Conservation (phyloP, 2,888 invertebrate species). For the Hyposoter didymator region DNA sequence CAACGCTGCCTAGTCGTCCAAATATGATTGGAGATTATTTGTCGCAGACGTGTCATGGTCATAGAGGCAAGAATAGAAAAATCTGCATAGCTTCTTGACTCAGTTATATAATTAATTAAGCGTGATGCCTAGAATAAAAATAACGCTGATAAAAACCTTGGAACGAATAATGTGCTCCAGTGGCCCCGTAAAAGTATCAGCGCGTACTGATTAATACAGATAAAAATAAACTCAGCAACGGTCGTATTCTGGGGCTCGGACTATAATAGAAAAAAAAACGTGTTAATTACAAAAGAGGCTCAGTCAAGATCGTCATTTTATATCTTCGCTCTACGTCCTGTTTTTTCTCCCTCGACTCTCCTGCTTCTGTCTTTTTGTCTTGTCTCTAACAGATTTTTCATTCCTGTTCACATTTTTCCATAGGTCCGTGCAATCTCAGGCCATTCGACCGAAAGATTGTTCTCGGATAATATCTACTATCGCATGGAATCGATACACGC, state of each 20-base stretch:
- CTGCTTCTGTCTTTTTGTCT: neutral
- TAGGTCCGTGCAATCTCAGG: neutral
- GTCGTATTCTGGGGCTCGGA: neutral
- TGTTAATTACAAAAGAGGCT: slow-evolving; percentile 5
- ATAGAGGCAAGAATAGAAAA: neutral
- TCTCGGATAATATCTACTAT: slow-evolving; percentile 14
- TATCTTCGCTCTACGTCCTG: neutral
- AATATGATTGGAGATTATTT: slow-evolving; percentile 40
- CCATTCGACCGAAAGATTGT: slow-evolving; percentile 18
- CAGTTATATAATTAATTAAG: slow-evolving; percentile 41
- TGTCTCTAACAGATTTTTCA: slow-evolving; percentile 18
- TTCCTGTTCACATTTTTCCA: slow-evolving; percentile 28
- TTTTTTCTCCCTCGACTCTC: neutral
- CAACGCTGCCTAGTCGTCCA: slow-evolving; percentile 38
- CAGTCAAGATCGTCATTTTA: slow-evolving; percentile 15
- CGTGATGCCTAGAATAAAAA: slow-evolving; percentile 17
- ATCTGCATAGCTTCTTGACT: slow-evolving; percentile 27
- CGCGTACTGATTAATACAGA: neutral
- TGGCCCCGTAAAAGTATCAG: neutral
- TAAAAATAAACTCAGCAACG: slow-evolving; percentile 2
- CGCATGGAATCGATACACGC: slow-evolving; percentile 8
- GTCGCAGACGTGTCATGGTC: slow-evolving; percentile 12
- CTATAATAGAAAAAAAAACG: neutral
- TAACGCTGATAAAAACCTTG: slow-evolving; percentile 26
- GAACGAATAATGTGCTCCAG: neutral